Base-by-base conservation (phyloP, 2,797 vertebrate species). In the Myoxocephalus aenaeus region DNA sequence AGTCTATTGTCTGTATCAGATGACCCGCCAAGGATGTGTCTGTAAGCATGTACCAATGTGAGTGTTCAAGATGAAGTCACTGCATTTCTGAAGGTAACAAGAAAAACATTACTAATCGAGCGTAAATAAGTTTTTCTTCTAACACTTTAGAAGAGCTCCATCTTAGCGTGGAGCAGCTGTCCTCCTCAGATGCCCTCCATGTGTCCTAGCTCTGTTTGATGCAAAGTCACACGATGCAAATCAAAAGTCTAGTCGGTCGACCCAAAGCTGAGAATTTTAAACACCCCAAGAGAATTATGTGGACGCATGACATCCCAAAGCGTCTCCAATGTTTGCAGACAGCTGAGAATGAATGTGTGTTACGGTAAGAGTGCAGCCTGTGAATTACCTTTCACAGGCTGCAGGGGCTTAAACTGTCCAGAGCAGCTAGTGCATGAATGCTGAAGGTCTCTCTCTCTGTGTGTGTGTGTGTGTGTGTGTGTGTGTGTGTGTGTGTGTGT, bases 321-420 rank as follows among this genome's bases (percentile, higher is more conserved):
- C 5, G 22, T 68, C 53, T 27, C 56, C 32, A 27, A 10, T 27
- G 8, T 56, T 32, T 66, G 61, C 73, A 70, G 65, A 72, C 65
- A 50, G 38, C 69, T 74, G 66, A 62, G 62, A 57, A 80, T 80
- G 2, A 59, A 66, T 67, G 79, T 66, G 62, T 61, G 75, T 76
- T 68, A 73, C 46, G 7, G 64, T 67, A 38, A 57, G 63, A 76
- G 42, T 0, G 22, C 53, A 59, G 75, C 57, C 48, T 67, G n/a
- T 65, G 70, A 82, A 62, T 80, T 59, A 84, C 74, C 81, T 83
- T 80, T 83, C 65, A 62, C 51, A 70, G 70, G 64, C 57, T 54
- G 69, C 70, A 65, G 38, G 22, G 50, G 22, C 70, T 84, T 46
- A 88, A 87, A 88, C 79, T 84, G 75, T 82, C 81, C 85, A 86